These are phyloP conservation scores for Antedon mediterranea DNA, from an alignment of 53 echinoderm and acorn worm genomes.

Conservation along the genomic window DNA sequence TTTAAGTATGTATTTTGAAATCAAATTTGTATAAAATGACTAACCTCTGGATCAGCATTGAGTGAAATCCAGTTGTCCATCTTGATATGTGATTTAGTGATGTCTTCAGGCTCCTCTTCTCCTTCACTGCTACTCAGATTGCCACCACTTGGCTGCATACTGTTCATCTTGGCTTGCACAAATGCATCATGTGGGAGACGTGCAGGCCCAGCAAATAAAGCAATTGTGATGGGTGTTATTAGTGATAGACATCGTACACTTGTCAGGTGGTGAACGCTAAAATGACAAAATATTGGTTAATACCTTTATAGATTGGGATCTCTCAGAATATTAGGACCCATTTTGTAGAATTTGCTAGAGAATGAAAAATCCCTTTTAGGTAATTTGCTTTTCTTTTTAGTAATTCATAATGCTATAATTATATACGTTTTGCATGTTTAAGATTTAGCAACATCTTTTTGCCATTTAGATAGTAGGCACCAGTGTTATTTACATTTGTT, in stretches of 20 bases:
- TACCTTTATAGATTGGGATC: too few relatives aligned
- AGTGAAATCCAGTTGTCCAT: constrained; percentile 81
- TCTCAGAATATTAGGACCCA: too few relatives aligned
- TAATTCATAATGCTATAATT: too few relatives aligned
- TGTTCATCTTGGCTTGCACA: constrained; percentile 39
- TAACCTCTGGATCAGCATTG: constrained; percentile 65
- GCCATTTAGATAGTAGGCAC: too few relatives aligned
- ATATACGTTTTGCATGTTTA: too few relatives aligned
- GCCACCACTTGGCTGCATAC: constrained; percentile 11
- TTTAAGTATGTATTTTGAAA: too few relatives aligned
- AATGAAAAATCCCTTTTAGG: too few relatives aligned
- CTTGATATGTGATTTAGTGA: constrained; percentile 50
- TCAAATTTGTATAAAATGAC: too few relatives aligned
- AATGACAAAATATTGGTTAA: background rate
- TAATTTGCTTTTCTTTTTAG: too few relatives aligned
- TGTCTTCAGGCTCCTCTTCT: constrained; percentile 45
- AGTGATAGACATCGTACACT: constrained; percentile 73
- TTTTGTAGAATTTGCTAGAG: too few relatives aligned
- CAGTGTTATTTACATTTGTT: too few relatives aligned
- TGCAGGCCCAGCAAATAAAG: constrained; percentile 78
- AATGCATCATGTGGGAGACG: constrained; percentile 85
- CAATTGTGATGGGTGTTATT: constrained; percentile 67
- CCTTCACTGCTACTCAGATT: constrained; percentile 48
- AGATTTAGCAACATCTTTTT: too few relatives aligned
- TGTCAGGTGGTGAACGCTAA: constrained; percentile 37